Conservation (phyloP, 2,113 vertebrate species). For the Speoplatyrhinus poulsoni region DNA sequence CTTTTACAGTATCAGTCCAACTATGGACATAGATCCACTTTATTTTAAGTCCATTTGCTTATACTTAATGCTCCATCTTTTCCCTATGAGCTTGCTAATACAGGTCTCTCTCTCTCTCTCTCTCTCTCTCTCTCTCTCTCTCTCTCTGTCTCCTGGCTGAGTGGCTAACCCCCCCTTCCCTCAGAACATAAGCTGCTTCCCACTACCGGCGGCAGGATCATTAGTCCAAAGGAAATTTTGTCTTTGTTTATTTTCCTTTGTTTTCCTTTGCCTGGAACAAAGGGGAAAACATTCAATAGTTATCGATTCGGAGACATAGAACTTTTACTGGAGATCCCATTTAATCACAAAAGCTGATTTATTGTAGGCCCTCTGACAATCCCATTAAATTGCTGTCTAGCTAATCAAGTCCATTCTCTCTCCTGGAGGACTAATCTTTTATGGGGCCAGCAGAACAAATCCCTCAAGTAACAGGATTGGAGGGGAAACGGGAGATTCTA, state of each 20-base stretch:
- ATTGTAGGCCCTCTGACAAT: slow-evolving; percentile 79
- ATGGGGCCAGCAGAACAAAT: slow-evolving; percentile 75
- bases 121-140: slow-evolving; percentile 3
- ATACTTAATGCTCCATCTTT: slow-evolving; percentile 62
- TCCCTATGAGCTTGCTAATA: slow-evolving; percentile 54
- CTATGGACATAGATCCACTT: slow-evolving; percentile 46
- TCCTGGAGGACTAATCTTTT: slow-evolving; percentile 80
- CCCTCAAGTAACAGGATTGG: slow-evolving; percentile 77
- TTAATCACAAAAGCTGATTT: slow-evolving; percentile 86
- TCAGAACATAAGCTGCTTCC: slow-evolving; percentile 47
- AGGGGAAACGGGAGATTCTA: slow-evolving; percentile 52
- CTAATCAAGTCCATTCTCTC: slow-evolving; percentile 83
- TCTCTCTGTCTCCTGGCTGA: slow-evolving; percentile 38
- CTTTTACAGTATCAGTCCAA: slow-evolving; percentile 56
- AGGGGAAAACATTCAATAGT: slow-evolving; percentile 77
- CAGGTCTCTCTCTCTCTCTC: slow-evolving; percentile 17
- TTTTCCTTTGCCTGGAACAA: slow-evolving; percentile 55
- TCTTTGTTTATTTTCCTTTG: slow-evolving; percentile 43
- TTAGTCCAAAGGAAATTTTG: slow-evolving; percentile 64
- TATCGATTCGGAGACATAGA: slow-evolving; percentile 77
- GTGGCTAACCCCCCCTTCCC: slow-evolving; percentile 20
- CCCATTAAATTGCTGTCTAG: slow-evolving; percentile 84
- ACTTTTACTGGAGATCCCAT: slow-evolving; percentile 83
- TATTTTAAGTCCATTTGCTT: slow-evolving; percentile 61
- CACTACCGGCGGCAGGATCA: slow-evolving; percentile 41